Conservation (phyloP, 2,888 invertebrate genomes). For the Hirtodrosophila cameraria region DNA sequence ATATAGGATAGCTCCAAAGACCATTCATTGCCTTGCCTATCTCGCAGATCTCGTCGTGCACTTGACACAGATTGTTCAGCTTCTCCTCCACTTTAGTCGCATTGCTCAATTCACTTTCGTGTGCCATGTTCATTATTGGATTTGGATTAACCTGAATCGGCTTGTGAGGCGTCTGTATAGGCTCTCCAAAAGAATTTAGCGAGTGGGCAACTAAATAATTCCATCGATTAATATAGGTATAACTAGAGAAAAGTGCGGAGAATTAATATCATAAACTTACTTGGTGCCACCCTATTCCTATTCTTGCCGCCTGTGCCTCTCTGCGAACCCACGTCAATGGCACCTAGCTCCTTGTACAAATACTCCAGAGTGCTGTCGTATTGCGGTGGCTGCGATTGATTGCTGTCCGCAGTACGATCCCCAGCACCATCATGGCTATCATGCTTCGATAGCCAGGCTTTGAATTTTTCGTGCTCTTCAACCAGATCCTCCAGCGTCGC, state of each 20-base stretch:
- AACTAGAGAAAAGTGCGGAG: neutral
- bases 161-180: constrained; percentile 49
- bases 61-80: constrained; percentile 82
- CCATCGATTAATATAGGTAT: neutral
- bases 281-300: constrained; percentile 66
- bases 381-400: constrained; percentile 60
- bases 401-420: constrained; percentile 27
- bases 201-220: constrained; percentile 72
- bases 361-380: constrained; percentile 71
- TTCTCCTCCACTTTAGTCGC: constrained; percentile 81
- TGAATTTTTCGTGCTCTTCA: constrained; percentile 72
- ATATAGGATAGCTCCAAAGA: constrained; percentile 83
- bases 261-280: constrained; percentile 43
- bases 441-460: constrained; percentile 47
- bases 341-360: constrained; percentile 70
- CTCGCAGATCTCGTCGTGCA: constrained; percentile 84
- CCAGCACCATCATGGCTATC: constrained; percentile 1
- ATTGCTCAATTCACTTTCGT: constrained; percentile 79
- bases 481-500: constrained; percentile 68
- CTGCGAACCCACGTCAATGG: constrained; percentile 58
- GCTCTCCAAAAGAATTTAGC: constrained; percentile 71
- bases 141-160: constrained; percentile 28
- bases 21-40: constrained; percentile 83
- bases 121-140: constrained; percentile 56
- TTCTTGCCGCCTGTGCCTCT: constrained; percentile 47